A percentile compares a stretch with the other conserved stretches of the same genome.
Evolutionary conservation across 23 tunicate species (phyloP).

Genomic region (Styela plicata): DNA sequence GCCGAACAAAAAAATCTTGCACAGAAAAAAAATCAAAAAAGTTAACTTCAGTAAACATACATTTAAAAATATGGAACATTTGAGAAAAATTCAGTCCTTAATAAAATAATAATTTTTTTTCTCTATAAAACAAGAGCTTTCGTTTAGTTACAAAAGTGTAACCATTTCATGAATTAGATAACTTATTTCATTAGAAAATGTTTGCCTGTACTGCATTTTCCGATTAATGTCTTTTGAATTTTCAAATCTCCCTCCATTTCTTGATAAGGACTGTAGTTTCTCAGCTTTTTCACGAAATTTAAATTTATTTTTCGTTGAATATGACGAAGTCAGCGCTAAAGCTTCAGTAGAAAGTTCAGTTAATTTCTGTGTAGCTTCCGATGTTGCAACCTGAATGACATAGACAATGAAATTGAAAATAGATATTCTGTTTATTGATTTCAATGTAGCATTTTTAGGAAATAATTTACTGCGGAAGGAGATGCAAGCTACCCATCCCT

Average conservation of each 20-base stretch:
- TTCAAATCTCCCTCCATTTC: constrained; percentile 25
- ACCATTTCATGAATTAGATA: constrained; percentile 26
- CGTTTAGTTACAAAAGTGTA: constrained; percentile 8
- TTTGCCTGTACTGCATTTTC: constrained; percentile 5
- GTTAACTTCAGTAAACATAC: too few species aligned
- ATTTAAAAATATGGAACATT: too few species aligned
- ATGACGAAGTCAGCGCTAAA: constrained; percentile 8
- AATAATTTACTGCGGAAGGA: too few species aligned
- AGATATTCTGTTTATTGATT: too few species aligned
- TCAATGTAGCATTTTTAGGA: too few species aligned
- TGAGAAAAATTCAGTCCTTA: too few species aligned
- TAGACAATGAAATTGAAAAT: not conserved
- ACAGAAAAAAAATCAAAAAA: too few species aligned
- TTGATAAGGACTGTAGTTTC: constrained; percentile 38
- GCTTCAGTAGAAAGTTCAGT: constrained; percentile 42
- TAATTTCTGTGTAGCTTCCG: constrained; percentile 36
- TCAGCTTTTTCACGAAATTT: constrained; percentile 65
- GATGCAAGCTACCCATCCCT: too few species aligned
- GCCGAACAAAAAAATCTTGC: too few species aligned
- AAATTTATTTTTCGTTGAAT: constrained; percentile 40
- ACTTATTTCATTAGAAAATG: constrained; percentile 26
- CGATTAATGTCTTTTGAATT: not conserved
- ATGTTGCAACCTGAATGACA: constrained; percentile 24
- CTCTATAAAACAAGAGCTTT: too few species aligned
- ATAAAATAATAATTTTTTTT: too few species aligned